Evolutionary conservation across 1,140 invertebrate genomes (phyloP).

Genomic region (Meloidogyne floridensis): DNA sequence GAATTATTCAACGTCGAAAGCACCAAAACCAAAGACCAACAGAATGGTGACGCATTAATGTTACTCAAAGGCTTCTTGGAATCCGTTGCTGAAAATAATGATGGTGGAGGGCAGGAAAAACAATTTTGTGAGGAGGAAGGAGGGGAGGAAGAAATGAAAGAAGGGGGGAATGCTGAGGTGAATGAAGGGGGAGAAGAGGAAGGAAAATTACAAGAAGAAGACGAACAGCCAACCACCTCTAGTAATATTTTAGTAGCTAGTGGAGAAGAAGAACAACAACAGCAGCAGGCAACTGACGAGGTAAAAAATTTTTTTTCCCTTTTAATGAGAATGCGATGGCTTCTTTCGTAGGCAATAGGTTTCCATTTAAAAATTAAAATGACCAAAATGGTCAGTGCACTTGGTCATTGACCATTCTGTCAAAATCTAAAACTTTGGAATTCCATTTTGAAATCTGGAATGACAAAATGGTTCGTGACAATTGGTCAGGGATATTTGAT

Average conservation of each 20-base stretch:
- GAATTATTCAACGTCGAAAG: background rate
- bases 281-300: background rate
- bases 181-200: background rate
- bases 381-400: background rate
- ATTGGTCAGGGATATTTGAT: too few relatives aligned
- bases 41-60: background rate
- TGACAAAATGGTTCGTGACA: too few relatives aligned
- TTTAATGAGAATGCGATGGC: too few relatives aligned
- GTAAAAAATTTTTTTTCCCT: background rate
- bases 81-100: background rate
- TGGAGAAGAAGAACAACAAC: background rate
- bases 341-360: too few relatives aligned
- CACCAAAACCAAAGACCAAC: background rate
- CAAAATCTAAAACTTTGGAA: too few relatives aligned
- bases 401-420: background rate
- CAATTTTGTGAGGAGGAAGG: background rate
- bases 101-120: background rate
- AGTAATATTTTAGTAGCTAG: background rate
- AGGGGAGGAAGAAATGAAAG: background rate
- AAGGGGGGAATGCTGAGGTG: background rate
- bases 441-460: too few relatives aligned
- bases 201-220: background rate
- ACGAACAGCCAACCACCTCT: background rate
- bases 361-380: background rate
- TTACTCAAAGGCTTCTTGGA: constrained; percentile 2